Conservation (phyloP, 37 sponge, comb jelly and placozoan species). For the Cliona cf. orientalis region DNA sequence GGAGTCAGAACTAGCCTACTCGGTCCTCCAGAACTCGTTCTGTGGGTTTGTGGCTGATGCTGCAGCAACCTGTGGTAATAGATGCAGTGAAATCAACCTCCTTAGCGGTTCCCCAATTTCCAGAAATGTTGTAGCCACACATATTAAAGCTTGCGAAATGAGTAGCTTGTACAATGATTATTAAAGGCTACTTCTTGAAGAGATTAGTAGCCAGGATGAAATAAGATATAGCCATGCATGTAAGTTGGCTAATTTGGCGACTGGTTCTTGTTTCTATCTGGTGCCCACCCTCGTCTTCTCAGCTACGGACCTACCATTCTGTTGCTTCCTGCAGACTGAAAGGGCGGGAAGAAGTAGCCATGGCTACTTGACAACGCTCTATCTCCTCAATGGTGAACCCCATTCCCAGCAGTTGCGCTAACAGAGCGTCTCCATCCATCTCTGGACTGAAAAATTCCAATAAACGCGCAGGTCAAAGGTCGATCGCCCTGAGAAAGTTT, state of each 20-base stretch:
- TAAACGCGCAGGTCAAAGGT: neutral
- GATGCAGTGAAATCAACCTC: neutral
- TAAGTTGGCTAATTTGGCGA: too few species aligned
- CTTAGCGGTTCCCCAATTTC: too few species aligned
- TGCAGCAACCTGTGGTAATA: slow-evolving; percentile 17
- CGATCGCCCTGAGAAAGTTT: too few species aligned
- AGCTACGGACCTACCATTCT: slow-evolving; percentile 52
- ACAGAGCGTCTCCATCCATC: slow-evolving; percentile 23
- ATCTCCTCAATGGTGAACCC: slow-evolving; percentile 49
- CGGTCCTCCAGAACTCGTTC: neutral
- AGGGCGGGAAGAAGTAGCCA: slow-evolving; percentile 10
- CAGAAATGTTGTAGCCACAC: too few species aligned
- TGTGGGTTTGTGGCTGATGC: neutral
- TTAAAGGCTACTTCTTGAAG: neutral
- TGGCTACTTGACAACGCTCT: slow-evolving; percentile 13
- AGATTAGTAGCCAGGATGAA: neutral
- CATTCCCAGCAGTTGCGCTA: slow-evolving; percentile 51
- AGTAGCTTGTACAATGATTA: too few species aligned
- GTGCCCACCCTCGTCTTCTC: neutral
- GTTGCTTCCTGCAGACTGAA: slow-evolving; percentile 54
- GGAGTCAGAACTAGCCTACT: slow-evolving; percentile 3
- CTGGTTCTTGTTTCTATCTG: too few species aligned
- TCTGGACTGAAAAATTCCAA: neutral
- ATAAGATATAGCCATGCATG: too few species aligned
- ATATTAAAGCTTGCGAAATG: too few species aligned